Evolutionary conservation across 2,888 invertebrate species (phyloP), one percentile per base, ranked within the genome.

Genomic region (Xylota sylvarum): DNA sequence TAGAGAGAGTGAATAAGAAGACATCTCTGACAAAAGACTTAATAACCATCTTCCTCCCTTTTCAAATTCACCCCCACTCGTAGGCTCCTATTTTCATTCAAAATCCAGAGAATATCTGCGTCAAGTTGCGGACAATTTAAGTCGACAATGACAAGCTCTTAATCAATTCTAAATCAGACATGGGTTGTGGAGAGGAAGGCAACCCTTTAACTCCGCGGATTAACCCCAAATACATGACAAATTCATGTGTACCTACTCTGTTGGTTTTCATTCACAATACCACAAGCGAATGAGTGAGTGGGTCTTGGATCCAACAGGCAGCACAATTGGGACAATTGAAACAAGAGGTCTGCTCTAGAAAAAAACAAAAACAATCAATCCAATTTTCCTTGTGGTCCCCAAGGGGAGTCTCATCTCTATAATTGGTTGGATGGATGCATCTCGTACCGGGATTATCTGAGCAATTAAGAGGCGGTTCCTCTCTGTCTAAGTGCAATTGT

Each of bases 371-470:
- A 70, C 55, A 55, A 72, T 64, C 48, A 76, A 62, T 67, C 64
- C 56, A 32, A 4, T 69, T 17, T 46, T 52, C 5, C 43, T 46
- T 64, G 58, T 37, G 37, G 12, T 12, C 55, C 50, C 35, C 74
- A 37, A 43, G 12, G 69, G 46, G 58, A 74, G 40, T 65, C 43
- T 14, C 52, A 62, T 77, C 77, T 56, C 27, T 37, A 40, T 72
- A 72, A 81, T 77, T 69, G 72, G 46, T 64, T 35, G 17, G 64
- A 23, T 37, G 37, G 37, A 35, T 37, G 23, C 56, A 67, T 60
- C 70, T 65, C 55, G 52, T 56, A 40, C 52, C 58, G 46, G 81
- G 81, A 86, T 86, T 86, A 86, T 86, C 81, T 81, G 19, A 77
- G 74, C 79, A 70, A 85, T 85, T 80, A 80, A 80, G 65, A 73